These are phyloP conservation scores for Zeugodacus cucurbitae DNA, from an alignment of 1,140 invertebrate genomes.

Conservation along the genomic window DNA sequence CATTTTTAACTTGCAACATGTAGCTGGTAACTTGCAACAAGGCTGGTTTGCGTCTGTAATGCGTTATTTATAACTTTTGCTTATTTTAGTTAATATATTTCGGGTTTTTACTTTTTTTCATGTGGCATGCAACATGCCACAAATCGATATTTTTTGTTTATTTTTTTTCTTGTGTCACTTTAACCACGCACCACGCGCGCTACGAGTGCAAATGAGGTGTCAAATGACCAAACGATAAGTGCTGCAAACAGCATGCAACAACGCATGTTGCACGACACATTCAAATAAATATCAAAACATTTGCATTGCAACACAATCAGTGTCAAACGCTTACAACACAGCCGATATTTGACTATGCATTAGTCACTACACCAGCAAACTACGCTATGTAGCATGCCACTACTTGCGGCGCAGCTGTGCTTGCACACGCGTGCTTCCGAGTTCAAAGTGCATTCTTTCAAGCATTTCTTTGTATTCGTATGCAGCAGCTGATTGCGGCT, in stretches of 20 bases:
- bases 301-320: slow-evolving; percentile 11
- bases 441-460: not conserved
- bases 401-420: not conserved
- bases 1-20: slow-evolving; percentile 45
- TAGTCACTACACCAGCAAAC: not conserved
- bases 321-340: not conserved
- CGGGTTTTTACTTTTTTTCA: no score
- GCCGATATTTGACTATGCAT: not conserved
- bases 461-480: not conserved
- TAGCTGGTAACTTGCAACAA: not conserved
- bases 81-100: not conserved
- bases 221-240: slow-evolving; percentile 58
- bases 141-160: not conserved
- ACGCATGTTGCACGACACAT: slow-evolving; percentile 7
- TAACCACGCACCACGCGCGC: not conserved
- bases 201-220: slow-evolving; percentile 57
- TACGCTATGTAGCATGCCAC: not conserved
- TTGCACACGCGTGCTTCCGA: not conserved
- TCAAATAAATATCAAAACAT: not conserved
- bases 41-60: not conserved
- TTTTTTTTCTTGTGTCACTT: not conserved
- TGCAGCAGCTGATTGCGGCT: not conserved
- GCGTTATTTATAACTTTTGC: not conserved
- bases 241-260: not conserved
- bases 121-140: not conserved